Conservation (phyloP, 2,113 vertebrate species). For the Clupea harengus region DNA sequence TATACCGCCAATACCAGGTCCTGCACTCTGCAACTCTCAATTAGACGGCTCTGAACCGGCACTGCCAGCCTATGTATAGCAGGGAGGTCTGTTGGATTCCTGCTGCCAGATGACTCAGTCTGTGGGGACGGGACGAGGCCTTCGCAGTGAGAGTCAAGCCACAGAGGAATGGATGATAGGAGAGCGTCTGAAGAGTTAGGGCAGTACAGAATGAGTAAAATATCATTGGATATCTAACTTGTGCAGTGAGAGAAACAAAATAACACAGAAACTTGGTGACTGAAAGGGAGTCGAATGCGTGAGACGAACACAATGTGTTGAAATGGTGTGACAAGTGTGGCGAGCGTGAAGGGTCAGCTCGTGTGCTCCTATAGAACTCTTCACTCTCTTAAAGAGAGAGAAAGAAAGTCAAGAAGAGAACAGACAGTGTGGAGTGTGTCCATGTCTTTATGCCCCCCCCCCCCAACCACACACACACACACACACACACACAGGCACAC, state of each 20-base stretch:
- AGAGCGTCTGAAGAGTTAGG: not conserved
- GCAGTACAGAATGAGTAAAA: not conserved
- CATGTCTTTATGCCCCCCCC: not conserved
- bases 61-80: conserved; percentile 44
- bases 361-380: too few relatives aligned
- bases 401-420: not conserved
- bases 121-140: not conserved
- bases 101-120: not conserved
- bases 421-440: not conserved
- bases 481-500: not conserved
- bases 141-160: not conserved
- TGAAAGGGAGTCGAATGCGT: too few relatives aligned
- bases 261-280: too few relatives aligned
- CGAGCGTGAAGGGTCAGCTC: not conserved
- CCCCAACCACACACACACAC: not conserved
- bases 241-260: too few relatives aligned
- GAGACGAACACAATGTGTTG: too few relatives aligned
- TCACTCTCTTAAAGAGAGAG: not conserved
- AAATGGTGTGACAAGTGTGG: too few relatives aligned
- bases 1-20: conserved; percentile 26
- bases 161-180: not conserved
- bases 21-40: conserved; percentile 30
- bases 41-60: conserved; percentile 38
- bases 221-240: too few relatives aligned
- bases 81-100: conserved; percentile 35